Conservation (phyloP, 2,113 vertebrate species). For the Sminthopsis crassicaudata region DNA sequence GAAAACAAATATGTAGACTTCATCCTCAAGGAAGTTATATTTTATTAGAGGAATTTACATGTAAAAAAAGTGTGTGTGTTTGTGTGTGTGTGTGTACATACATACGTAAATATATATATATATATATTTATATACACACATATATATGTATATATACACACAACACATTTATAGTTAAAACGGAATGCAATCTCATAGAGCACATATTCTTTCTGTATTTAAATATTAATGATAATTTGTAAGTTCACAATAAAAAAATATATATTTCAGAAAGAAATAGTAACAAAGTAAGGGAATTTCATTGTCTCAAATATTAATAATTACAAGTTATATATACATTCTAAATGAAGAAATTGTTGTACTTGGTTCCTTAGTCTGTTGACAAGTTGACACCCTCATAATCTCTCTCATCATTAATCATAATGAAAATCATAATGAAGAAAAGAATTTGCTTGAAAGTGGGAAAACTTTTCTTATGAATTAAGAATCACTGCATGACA, state of each 20-base stretch:
- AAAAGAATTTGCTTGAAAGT: not conserved
- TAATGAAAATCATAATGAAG: slow-evolving; percentile 50
- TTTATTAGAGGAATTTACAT: not conserved
- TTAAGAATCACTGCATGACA: slow-evolving; percentile 16
- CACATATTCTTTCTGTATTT: not conserved
- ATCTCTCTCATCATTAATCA: slow-evolving; percentile 42
- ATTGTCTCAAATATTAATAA: slow-evolving; percentile 7
- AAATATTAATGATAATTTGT: not conserved
- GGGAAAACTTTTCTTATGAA: not conserved
- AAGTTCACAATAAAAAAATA: not conserved
- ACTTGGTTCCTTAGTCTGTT: slow-evolving; percentile 12
- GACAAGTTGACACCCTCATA: slow-evolving; percentile 32
- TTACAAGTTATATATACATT: not conserved
- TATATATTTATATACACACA: too few relatives aligned
- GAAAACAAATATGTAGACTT: not conserved
- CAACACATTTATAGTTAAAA: not conserved
- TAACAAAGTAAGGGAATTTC: not conserved
- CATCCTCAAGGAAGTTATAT: not conserved
- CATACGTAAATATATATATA: too few relatives aligned
- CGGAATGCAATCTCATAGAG: not conserved
- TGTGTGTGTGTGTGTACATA: too few relatives aligned
- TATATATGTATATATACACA: too few relatives aligned
- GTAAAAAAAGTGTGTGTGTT: not conserved
- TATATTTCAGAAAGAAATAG: not conserved
- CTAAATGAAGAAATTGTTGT: slow-evolving; percentile 33